Base-by-base conservation (phyloP, 2,888 invertebrate species). In the Pristionchus mayeri region DNA sequence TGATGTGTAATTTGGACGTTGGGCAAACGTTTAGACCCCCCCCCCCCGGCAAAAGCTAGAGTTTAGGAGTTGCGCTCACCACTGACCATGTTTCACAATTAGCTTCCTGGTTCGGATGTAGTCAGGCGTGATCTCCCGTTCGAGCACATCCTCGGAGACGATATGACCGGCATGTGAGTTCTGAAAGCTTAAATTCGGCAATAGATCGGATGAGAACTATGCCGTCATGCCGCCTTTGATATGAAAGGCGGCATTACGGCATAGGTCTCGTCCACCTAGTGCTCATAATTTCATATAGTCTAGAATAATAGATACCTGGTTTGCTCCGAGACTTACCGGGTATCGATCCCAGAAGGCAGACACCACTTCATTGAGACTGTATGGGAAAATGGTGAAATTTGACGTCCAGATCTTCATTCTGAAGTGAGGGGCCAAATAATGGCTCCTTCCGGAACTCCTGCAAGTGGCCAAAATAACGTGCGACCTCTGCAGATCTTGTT, bases 91-190 rank as follows among this genome's bases (percentile, higher is more conserved):
- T 94, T 98, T 98, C 0, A 96, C 96, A 13, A 98, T 94, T 24
- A 98, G 94, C 86, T 98, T 94, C 92, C 96, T 96, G 0, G 97
- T 96, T 92, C 96, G 95, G 54, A 98, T 94, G 92, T 96, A 95
- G 37, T 96, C 95, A 34, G 91, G 91, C 87, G 95, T 95, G 9
- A 98, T 95, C 93, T 96, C 95, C 88, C 98, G 94, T 84, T 94
- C 94, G 85, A 97, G 94, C 0, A 97, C 97, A 93, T 98, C 98
- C 94, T 98, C 98, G 0, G 96, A 96, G 57, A 98, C 93, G 0
- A 98, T 98, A 94, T 98, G 98, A 76, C 95, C 95, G 16, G 92
- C 91, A 81, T 88, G 89, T 1, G 90, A 88, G 84, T 92, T 92
- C 37, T 92, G 91, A 75, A 92, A 87, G 52, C 85, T 84, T 34